Evolutionary conservation across 2,113 vertebrate species (phyloP).

Genomic region (Noturus placidus): DNA sequence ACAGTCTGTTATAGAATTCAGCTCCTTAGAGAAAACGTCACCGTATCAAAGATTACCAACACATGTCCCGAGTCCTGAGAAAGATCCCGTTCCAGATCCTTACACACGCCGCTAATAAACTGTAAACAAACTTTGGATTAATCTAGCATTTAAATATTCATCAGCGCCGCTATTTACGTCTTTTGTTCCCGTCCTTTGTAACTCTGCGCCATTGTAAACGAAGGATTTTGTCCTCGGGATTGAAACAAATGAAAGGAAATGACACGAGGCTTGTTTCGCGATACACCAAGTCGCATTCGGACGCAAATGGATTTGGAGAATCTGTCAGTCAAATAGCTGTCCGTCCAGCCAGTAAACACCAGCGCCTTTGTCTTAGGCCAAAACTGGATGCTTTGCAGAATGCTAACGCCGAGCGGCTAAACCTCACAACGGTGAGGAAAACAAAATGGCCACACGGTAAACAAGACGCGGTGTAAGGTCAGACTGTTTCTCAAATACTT

Average conservation of each 20-base stretch:
- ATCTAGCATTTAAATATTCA: not conserved
- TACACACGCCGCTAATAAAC: not conserved
- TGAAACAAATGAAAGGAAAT: not conserved
- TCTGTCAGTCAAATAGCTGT: not conserved
- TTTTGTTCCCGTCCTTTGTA: not conserved
- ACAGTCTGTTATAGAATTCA: not conserved
- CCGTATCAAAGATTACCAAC: not conserved
- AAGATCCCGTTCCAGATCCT: not conserved
- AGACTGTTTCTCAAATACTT: not conserved
- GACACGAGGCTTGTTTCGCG: not conserved
- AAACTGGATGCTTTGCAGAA: not conserved
- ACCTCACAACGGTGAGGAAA: not conserved
- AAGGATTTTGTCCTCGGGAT: not conserved
- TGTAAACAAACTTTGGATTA: not conserved
- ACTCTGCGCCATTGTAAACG: not conserved
- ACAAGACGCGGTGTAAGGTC: not conserved
- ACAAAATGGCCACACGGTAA: not conserved
- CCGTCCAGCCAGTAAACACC: not conserved
- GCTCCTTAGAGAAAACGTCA: not conserved
- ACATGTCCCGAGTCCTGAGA: not conserved
- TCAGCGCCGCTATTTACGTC: not conserved
- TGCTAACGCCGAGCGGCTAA: constrained; percentile 16
- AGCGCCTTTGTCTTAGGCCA: not conserved
- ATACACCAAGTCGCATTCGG: not conserved
- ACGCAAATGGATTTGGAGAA: not conserved